Conservation (phyloP, 2,113 vertebrate species). For the Syrrhaptes paradoxus region DNA sequence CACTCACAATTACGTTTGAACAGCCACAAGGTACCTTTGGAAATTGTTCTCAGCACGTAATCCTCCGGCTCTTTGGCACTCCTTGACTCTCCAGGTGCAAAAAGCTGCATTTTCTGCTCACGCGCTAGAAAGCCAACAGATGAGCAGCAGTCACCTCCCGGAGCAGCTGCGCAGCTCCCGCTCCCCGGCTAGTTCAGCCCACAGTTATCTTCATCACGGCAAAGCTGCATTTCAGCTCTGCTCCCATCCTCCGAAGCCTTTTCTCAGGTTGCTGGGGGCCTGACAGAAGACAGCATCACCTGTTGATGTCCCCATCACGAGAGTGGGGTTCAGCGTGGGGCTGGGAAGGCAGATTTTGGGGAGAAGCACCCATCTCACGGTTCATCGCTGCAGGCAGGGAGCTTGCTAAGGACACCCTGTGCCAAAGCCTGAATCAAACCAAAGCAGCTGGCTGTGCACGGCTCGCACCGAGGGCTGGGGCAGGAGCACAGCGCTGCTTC, state of each 20-base stretch:
- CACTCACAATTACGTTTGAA: background rate
- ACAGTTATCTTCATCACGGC: background rate
- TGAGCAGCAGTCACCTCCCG: background rate
- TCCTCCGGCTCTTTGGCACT: background rate
- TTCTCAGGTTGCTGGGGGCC: background rate
- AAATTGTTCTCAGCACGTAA: background rate
- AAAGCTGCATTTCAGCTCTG: background rate
- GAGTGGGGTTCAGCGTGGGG: background rate
- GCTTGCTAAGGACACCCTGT: rapidly evolving
- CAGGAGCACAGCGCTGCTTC: background rate
- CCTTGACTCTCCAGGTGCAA: constrained; percentile 16
- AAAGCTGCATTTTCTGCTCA: background rate
- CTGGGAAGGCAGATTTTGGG: background rate
- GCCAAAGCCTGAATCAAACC: background rate
- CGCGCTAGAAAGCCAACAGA: background rate
- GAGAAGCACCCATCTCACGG: background rate
- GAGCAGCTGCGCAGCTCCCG: background rate
- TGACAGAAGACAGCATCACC: background rate
- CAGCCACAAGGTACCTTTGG: background rate
- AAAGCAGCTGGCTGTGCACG: rapidly evolving
- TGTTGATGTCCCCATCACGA: background rate
- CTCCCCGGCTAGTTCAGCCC: background rate
- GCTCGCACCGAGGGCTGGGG: background rate
- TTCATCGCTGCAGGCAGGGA: background rate
- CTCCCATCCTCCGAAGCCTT: background rate